Evolutionary conservation across 2,113 vertebrate genomes (phyloP), one percentile per base, ranked within the genome.

Genomic region (Scomber scombrus): DNA sequence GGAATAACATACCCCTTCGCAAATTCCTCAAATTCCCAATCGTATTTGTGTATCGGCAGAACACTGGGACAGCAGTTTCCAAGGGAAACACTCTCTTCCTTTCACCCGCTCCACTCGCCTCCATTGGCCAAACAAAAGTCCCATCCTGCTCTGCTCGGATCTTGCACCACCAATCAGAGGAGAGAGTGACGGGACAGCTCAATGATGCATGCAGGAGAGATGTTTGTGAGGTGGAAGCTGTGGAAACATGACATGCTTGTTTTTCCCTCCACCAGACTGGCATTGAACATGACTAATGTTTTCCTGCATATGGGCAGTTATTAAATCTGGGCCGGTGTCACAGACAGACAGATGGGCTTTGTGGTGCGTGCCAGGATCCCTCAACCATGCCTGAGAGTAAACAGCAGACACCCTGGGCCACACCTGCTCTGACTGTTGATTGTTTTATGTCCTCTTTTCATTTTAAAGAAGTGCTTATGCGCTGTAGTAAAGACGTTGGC

Each of bases 11-110:
- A 45, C 77, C 71, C 47, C 75, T 76, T 58, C 70, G 68, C 73
- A 85, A 79, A 93, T 91, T 90, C 93, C 88, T 82, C 47, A 78
- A 61, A 90, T 89, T 89, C 89, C 69, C 82, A 2, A 45, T 79
- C 0, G 47, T 70, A 49, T 75, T 69, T 73, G 80, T 57, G 64
- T 23, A 73, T 70, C 0, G n/a, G 49, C 40, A 61, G 69, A 85
- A 87, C 78, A 80, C 67, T 75, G 65, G 31, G 66, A 58, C 19
- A 9, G 78, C 80, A 26, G 65, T 78, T 73, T 90, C 76, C 75
- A 86, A 88, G 40, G 18, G 62, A 91, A 90, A 89, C 87, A 81
- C 79, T 73, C 49, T 75, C 84, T 80, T 81, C 80, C 85, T 85
- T 84, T 86, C 83, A 86, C 34, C 18, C n/a, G 52, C 29, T 57